Evolutionary conservation across 2,888 invertebrate genomes (phyloP).

Genomic region (Norana najaformis): DNA sequence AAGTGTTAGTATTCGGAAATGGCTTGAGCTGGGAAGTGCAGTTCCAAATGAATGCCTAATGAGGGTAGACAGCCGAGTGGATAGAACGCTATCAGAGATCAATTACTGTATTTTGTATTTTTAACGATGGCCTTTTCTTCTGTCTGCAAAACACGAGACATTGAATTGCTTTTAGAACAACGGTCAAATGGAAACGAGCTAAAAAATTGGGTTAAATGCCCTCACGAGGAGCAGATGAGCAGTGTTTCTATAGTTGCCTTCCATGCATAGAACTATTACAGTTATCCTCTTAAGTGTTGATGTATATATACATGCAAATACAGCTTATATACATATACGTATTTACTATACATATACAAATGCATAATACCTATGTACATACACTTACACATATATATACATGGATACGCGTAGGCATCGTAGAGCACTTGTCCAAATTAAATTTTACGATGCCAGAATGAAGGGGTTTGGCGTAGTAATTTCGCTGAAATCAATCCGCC

Average conservation of each 20-base stretch:
- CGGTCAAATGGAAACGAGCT: neutral
- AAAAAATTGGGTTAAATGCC: neutral
- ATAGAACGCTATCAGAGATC: neutral
- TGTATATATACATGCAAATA: neutral
- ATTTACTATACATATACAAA: neutral
- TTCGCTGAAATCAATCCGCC: neutral
- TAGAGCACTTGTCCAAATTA: constrained; percentile 7
- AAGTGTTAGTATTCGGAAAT: neutral
- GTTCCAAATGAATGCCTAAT: no score
- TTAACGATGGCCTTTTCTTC: neutral
- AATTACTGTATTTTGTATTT: no score
- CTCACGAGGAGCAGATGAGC: no score
- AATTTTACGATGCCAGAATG: neutral
- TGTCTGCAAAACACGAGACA: neutral
- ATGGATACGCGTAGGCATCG: neutral
- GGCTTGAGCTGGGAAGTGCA: no score
- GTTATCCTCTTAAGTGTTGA: no score
- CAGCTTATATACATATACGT: neutral
- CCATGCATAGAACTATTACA: no score
- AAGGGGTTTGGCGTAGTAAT: neutral
- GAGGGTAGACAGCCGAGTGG: neutral
- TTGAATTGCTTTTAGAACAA: neutral
- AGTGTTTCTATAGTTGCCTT: no score
- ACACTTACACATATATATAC: no score
- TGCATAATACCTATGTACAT: no score